These are phyloP conservation scores for Lumbricus terrestris DNA, from an alignment of 2,888 invertebrate species.

Conservation along the genomic window DNA sequence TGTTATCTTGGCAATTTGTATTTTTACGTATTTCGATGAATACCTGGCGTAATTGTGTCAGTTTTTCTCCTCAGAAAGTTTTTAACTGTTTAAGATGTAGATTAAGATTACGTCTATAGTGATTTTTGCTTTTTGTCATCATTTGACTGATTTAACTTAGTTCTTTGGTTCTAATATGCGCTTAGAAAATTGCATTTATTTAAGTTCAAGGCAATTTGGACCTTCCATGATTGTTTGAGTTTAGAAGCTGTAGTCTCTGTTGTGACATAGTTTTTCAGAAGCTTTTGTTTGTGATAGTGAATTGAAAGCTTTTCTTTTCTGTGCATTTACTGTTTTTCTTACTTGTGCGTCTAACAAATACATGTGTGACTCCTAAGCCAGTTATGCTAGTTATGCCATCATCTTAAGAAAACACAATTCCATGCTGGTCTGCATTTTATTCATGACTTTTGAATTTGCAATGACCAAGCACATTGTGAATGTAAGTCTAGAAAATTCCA, in stretches of 20 bases:
- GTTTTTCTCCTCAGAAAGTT: neutral
- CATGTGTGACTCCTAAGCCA: neutral
- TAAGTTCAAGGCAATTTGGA: neutral
- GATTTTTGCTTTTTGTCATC: neutral
- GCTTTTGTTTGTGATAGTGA: neutral
- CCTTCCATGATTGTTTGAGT: neutral
- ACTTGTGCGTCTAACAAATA: neutral
- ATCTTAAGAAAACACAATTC: neutral
- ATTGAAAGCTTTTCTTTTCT: neutral
- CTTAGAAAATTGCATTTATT: neutral
- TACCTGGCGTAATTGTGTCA: too few relatives aligned
- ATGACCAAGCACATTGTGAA: neutral
- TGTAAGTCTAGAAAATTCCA: neutral
- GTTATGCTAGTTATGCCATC: neutral
- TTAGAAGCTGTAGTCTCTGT: neutral
- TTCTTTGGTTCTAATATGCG: neutral
- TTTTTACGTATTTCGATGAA: neutral
- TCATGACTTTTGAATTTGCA: neutral
- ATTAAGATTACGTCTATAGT: neutral
- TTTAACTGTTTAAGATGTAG: neutral
- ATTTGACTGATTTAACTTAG: neutral
- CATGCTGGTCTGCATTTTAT: neutral
- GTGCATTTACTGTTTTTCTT: neutral
- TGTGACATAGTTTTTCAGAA: neutral
- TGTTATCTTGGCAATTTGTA: too few relatives aligned